A percentile compares a stretch with the other conserved stretches of the same genome.
These are phyloP conservation scores for Nasua narica DNA, from an alignment of 2,797 vertebrate species.

Conservation along the genomic window DNA sequence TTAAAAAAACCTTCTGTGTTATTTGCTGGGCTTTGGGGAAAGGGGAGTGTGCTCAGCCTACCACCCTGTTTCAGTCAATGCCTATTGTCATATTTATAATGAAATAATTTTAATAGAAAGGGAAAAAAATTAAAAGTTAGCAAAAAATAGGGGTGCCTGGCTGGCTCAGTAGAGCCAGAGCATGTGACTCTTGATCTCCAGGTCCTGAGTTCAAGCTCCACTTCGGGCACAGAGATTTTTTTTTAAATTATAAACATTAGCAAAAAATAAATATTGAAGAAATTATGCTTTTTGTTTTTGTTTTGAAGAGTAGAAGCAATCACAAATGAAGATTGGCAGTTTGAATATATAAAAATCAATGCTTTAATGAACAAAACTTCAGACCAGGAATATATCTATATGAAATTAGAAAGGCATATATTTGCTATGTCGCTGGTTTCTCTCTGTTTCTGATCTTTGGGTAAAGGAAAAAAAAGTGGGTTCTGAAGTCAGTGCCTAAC, in stretches of 20 bases:
- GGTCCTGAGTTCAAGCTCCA: neutral
- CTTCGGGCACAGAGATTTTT: neutral
- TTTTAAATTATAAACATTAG: neutral
- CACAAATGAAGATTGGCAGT: neutral
- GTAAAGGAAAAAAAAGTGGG: neutral
- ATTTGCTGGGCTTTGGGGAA: neutral
- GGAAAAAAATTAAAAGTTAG: neutral
- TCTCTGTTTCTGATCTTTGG: conserved; percentile 21
- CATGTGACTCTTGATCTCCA: neutral
- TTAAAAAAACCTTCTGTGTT: neutral
- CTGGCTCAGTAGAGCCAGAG: neutral
- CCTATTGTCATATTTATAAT: neutral
- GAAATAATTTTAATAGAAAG: conserved; percentile 16
- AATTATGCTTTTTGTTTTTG: conserved; percentile 10
- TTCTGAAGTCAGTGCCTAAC: conserved; percentile 5
- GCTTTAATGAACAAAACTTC: neutral
- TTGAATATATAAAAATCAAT: conserved; percentile 32
- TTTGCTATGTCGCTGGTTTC: neutral
- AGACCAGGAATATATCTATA: neutral
- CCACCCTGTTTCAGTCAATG: neutral
- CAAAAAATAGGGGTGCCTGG: neutral
- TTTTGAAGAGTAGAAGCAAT: conserved; percentile 54
- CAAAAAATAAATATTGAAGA: conserved; percentile 46
- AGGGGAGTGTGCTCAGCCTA: neutral
- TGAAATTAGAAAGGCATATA: conserved; percentile 24